phyloP scores from a whole-genome alignment of 2,888 invertebrate species.

The Acanthosoma haemorrhoidale region DNA sequence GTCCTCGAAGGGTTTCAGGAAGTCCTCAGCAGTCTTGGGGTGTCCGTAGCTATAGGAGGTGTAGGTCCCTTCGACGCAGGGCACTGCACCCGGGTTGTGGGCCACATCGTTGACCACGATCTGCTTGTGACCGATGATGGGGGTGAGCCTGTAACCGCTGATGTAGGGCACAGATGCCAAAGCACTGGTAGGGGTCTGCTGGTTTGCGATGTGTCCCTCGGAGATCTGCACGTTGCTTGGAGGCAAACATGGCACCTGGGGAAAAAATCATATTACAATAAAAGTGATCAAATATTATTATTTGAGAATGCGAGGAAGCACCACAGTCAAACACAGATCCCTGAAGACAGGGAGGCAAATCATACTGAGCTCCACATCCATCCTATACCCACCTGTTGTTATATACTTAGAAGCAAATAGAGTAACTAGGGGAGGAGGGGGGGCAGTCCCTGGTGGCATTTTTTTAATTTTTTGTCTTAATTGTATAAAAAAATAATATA shows the following conservation, averaged over 20 bases:
- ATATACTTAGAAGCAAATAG: no score
- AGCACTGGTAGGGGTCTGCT: slow-evolving; percentile 6
- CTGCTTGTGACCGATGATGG: slow-evolving; percentile 32
- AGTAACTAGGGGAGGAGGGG: no score
- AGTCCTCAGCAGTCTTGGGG: not conserved
- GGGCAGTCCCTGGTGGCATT: no score
- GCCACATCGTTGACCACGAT: slow-evolving; percentile 30
- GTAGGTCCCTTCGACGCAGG: not conserved
- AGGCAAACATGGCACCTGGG: not conserved
- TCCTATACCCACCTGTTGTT: no score
- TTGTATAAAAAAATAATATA: no score
- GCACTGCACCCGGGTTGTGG: not conserved
- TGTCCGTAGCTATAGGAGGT: not conserved
- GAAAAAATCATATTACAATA: no score
- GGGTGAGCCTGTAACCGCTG: slow-evolving; percentile 31
- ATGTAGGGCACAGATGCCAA: slow-evolving; percentile 31
- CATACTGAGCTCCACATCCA: no score
- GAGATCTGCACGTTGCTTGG: not conserved
- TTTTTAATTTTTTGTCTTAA: no score
- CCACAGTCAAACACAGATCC: no score
- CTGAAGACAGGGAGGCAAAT: no score
- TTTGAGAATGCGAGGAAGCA: no score
- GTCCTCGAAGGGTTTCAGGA: slow-evolving; percentile 16
- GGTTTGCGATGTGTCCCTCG: not conserved
- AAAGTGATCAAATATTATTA: no score